Conservation (phyloP, 1,140 invertebrate species). For the Pectinophora gossypiella region DNA sequence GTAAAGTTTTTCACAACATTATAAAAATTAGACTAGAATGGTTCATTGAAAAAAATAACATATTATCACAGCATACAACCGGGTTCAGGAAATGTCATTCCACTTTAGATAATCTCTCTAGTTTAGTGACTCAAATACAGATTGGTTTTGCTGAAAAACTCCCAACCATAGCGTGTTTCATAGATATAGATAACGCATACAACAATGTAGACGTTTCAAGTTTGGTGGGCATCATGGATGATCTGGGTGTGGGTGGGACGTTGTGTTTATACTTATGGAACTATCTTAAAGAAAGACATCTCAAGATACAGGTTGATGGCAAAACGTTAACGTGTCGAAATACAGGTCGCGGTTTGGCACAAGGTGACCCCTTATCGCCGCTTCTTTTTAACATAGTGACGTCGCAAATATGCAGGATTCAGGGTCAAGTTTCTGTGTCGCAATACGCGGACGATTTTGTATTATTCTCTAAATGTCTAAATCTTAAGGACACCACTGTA, state of each 20-base stretch:
- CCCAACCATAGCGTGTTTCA: constrained; percentile 6
- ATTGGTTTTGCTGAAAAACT: not conserved
- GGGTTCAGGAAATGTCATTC: constrained; percentile 1
- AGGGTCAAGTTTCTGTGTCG: not conserved
- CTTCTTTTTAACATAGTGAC: not conserved
- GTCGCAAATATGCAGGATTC: not conserved
- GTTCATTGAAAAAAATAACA: too few species aligned
- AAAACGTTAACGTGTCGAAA: not conserved
- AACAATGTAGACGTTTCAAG: not conserved
- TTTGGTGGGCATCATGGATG: not conserved
- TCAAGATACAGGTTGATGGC: not conserved
- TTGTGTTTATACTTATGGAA: constrained; percentile 8
- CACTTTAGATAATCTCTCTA: not conserved
- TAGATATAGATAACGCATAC: constrained; percentile 7
- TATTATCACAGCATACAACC: not conserved
- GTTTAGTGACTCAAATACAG: not conserved
- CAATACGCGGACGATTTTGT: constrained; percentile 5
- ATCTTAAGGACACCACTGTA: not conserved
- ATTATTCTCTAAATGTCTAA: not conserved
- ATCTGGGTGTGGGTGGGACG: not conserved
- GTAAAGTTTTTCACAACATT: too few species aligned
- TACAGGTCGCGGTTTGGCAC: not conserved
- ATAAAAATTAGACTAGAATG: too few species aligned
- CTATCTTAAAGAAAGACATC: not conserved
- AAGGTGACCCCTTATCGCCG: constrained; percentile 1